Conservation (phyloP, 2,113 vertebrate species). For the Thamnophis sirtalis region DNA sequence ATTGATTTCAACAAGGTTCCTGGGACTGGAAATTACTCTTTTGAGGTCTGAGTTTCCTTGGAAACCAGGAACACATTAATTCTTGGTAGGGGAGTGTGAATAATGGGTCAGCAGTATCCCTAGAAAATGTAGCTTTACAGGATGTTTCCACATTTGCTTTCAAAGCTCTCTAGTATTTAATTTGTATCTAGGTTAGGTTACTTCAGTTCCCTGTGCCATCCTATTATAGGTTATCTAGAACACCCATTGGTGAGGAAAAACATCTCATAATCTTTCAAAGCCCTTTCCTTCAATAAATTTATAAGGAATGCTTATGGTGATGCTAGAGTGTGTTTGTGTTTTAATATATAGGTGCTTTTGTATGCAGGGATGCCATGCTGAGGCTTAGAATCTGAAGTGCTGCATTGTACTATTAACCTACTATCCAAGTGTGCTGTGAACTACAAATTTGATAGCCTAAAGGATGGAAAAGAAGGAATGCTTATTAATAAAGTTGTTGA, state of each 20-base stretch:
- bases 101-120: not conserved
- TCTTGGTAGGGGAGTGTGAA: not conserved
- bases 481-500: not conserved
- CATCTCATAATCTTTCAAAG: not conserved
- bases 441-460: not conserved
- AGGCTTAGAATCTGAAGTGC: not conserved
- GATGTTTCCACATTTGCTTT: not conserved
- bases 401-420: not conserved
- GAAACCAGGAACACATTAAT: conserved; percentile 22
- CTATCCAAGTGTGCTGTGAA: not conserved
- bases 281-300: not conserved
- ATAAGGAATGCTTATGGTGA: not conserved
- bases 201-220: not conserved
- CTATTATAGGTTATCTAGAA: not conserved
- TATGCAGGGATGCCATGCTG: not conserved
- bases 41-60: conserved; percentile 33
- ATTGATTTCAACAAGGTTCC: conserved; percentile 37
- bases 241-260: no score
- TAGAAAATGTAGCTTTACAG: not conserved
- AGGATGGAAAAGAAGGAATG: not conserved
- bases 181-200: not conserved
- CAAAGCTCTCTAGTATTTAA: not conserved
- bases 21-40: conserved; percentile 39
- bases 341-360: not conserved
- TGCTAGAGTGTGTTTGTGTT: not conserved